Base-by-base conservation (phyloP, 2,888 invertebrate genomes). In the Panopea generosa region DNA sequence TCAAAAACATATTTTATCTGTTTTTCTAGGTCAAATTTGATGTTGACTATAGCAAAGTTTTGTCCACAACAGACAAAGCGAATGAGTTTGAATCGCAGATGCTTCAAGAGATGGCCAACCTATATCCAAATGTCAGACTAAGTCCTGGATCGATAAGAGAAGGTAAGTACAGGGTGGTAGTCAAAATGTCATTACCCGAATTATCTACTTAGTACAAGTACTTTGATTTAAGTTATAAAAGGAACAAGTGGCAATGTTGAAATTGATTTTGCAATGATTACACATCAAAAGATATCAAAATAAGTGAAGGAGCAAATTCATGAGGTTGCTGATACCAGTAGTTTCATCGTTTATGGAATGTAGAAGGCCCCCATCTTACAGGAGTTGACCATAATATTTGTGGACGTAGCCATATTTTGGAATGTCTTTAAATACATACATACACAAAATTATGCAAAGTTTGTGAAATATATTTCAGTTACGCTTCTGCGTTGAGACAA, bases 21-120 rank as follows among this genome's bases (percentile, higher is more conserved):
- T 33, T 7, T 2, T 66, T 52, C 2, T 71, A 82, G 66, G 66
- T 87, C 27, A 80, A 80, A 49, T 84, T 88, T 59, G 70, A 84
- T 18, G 84, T 76, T 1, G 78, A 85, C 57, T 88, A 82, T 69
- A 73, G 77, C 53, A 66, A 70, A 11, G 67, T 84, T 14, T 63
- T 83, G 11, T 56, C 74, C 11, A 66, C 69, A 14, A 59, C 62
- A 11, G 68, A 77, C 50, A 77, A 83, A 27, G 61, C 66, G 59
- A 61, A 71, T 27, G 62, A 82, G 57, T 83, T 77, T 56, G 76
- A 79, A 7, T 75, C 77, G 45, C 69, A 73, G 71, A 71, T 84
- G 40, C 61, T 83, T 22, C 65, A 74, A 18, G 63, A 70, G 52
- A 69, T 68, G 63, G 81, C 82, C 16, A 77, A 76, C 57, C 67